Base-by-base conservation (phyloP, 2,797 vertebrate genomes). In the Galaxias olidus region DNA sequence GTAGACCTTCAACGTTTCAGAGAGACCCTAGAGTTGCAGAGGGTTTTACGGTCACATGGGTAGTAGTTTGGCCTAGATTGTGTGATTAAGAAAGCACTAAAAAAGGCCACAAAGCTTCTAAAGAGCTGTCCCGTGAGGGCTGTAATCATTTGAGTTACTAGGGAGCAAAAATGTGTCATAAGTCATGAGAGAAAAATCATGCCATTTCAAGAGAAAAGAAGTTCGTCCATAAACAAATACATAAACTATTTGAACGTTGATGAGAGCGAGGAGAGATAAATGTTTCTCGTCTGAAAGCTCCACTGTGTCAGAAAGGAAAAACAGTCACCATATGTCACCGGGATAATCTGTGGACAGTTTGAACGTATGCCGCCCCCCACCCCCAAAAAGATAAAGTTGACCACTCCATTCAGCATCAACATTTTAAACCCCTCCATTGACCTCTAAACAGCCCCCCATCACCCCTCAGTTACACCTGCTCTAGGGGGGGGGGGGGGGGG, bases 381-480 rank as follows among this genome's bases (percentile, higher is more conserved):
- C 15, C 10, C 61, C 10, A 69, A 17, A 66, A 69, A 4, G 68
- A 58, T 18, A 9, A 63, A 54, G 43, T 65, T 68, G 45, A 73
- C 61, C 9, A 63, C 9, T 58, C 47, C 18, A 65, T n/a, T n/a
- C n/a, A n/a, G n/a, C n/a, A n/a, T 67, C 5, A 43, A 48, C 54
- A 40, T 55, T 59, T 63, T 49, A 66, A 46, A 17, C 57, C 42
- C 77, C 12, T 50, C 62, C 13, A 43, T 47, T 57, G 17, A 66
- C 10, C 9, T 10, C 53, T 61, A 48, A 51, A 64, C 62, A 68
- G 15, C 42, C 19, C 67, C 65, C n/a, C 19, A 14, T 14, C 47
- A 58, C 60, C 47, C 60, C 48, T 72, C 17, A 63, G 64, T 30
- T 30, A 30, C 61, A 74, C 63, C 61, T 75, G 44, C 14, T 30